These are phyloP conservation scores for Lithophane socia DNA, from an alignment of 2,888 invertebrate species.

Conservation along the genomic window DNA sequence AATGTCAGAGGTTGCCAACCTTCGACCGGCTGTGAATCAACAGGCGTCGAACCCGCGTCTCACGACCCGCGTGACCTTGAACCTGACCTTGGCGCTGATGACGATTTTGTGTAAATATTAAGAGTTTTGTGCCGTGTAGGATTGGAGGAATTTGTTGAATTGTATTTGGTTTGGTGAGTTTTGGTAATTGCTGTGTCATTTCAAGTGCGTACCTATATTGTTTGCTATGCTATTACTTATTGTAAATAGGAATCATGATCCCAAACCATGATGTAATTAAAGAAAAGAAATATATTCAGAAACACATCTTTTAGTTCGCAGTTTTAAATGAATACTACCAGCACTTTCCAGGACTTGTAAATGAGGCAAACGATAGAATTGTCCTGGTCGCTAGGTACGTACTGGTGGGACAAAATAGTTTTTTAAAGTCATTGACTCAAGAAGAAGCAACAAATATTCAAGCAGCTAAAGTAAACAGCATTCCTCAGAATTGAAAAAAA, in stretches of 20 bases:
- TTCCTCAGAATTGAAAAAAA: not conserved
- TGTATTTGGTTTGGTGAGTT: slow-evolving; percentile 11
- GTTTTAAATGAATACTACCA: too few species aligned
- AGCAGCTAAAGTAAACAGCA: not conserved
- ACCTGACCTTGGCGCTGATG: slow-evolving; percentile 69
- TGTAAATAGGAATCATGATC: not conserved
- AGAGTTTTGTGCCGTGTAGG: slow-evolving; percentile 19
- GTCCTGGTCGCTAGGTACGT: not conserved
- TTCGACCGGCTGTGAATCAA: slow-evolving; percentile 80
- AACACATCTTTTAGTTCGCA: not conserved
- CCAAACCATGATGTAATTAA: not conserved
- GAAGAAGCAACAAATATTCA: not conserved
- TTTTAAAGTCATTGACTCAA: not conserved
- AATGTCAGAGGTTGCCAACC: slow-evolving; percentile 86
- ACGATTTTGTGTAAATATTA: slow-evolving; percentile 66
- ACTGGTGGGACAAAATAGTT: not conserved
- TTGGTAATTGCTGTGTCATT: slow-evolving; percentile 2
- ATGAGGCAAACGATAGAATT: not conserved
- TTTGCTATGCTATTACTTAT: not conserved
- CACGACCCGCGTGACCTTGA: slow-evolving; percentile 78
- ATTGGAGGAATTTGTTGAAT: slow-evolving; percentile 9
- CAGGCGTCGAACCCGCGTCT: slow-evolving; percentile 79
- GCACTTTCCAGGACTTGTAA: not conserved
- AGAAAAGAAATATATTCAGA: not conserved
- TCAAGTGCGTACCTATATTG: not conserved